Conservation (phyloP, 2,797 vertebrate genomes). For the Sebastiscus albofasciatus region DNA sequence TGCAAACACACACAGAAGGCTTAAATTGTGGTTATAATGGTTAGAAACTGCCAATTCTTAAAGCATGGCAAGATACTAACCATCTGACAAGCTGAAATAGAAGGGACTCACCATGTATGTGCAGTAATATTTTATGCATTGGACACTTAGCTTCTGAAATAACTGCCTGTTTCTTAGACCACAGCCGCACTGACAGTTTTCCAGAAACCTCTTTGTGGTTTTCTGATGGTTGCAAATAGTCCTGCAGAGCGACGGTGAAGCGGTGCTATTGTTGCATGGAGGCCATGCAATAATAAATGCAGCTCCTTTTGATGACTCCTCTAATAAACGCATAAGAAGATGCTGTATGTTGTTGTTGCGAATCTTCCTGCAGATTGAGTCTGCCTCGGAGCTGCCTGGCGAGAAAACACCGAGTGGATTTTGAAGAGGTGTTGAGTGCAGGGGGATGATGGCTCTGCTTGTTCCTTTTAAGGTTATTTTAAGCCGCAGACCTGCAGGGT, state of each 20-base stretch:
- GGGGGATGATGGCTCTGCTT: conserved; percentile 72
- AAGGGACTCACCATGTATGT: neutral
- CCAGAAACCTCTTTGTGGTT: conserved; percentile 21
- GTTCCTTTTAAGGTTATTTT: conserved; percentile 82
- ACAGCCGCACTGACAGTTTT: conserved; percentile 23
- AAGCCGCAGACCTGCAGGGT: conserved; percentile 76
- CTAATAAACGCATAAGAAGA: conserved; percentile 50
- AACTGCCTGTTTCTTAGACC: neutral
- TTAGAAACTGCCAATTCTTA: neutral
- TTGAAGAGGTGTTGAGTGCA: conserved; percentile 79
- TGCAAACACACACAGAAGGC: neutral
- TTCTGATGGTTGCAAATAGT: conserved; percentile 28
- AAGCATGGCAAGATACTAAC: neutral
- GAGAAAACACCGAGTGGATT: conserved; percentile 74
- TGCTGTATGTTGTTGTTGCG: conserved; percentile 57
- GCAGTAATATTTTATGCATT: conserved; percentile 10
- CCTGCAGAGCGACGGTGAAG: conserved; percentile 28
- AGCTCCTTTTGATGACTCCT: conserved; percentile 37
- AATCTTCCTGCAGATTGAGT: conserved; percentile 57
- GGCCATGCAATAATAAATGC: conserved; percentile 54
- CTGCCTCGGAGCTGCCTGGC: conserved; percentile 66
- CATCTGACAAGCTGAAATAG: neutral
- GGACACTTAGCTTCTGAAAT: conserved; percentile 5
- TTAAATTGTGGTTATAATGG: neutral
- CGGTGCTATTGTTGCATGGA: conserved; percentile 30